A percentile compares a stretch with the other conserved stretches of the same genome.
phyloP scores from a whole-genome alignment of 1,140 invertebrate genomes.

The Ostrea edulis region DNA sequence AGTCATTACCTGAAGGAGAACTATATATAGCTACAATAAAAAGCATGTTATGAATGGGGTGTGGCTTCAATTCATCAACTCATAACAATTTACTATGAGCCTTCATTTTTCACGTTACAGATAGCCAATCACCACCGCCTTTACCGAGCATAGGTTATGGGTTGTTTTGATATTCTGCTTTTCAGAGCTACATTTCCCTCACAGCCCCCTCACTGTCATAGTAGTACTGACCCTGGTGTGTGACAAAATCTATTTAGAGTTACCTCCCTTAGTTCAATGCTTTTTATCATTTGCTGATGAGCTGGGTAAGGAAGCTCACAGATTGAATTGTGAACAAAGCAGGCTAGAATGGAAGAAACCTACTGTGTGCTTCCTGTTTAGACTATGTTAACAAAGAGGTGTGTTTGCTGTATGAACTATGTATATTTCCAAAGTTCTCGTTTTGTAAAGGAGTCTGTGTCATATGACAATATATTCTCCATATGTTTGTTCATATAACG shows the following conservation, averaged over 20 bases:
- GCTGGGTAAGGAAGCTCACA: neutral
- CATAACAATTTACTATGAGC: neutral
- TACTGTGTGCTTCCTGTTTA: neutral
- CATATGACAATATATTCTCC: neutral
- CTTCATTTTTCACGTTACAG: constrained; percentile 21
- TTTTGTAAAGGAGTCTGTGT: neutral
- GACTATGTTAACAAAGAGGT: neutral
- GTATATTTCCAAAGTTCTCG: neutral
- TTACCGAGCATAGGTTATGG: constrained; percentile 23
- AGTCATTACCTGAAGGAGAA: neutral
- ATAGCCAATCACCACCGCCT: constrained; percentile 5
- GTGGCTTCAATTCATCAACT: neutral
- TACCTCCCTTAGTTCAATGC: neutral
- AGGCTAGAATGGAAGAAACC: neutral
- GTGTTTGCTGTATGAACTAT: neutral
- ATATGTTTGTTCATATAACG: neutral
- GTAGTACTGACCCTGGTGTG: neutral
- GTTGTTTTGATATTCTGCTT: constrained; percentile 5
- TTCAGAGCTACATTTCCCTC: neutral
- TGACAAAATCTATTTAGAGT: neutral
- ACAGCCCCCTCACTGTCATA: neutral
- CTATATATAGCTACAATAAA: neutral
- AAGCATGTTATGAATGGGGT: neutral
- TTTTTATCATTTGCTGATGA: neutral
- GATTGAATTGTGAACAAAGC: neutral